Evolutionary conservation across 2,797 vertebrate species (phyloP).

Genomic region (Momotus momota): DNA sequence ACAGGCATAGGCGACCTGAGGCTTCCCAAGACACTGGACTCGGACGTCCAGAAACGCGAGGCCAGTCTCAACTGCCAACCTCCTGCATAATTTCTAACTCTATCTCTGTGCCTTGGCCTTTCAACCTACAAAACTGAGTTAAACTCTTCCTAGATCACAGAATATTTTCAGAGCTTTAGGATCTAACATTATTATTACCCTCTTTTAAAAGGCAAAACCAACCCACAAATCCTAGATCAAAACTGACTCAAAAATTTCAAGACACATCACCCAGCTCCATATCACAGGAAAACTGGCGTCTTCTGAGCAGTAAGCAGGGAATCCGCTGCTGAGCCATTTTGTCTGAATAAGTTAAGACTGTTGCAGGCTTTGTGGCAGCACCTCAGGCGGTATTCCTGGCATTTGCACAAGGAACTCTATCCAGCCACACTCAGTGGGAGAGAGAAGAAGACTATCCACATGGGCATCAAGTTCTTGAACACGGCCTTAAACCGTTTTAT

Average conservation of each 20-base stretch:
- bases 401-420: background rate
- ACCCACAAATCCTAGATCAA: background rate
- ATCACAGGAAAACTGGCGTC: background rate
- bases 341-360: too few species aligned
- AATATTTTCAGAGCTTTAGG: background rate
- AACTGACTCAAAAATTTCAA: background rate
- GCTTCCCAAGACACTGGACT: background rate
- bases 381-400: background rate
- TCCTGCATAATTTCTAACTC: background rate
- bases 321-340: background rate
- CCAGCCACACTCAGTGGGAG: background rate
- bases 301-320: background rate
- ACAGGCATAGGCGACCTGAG: background rate
- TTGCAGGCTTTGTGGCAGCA: background rate
- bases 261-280: background rate
- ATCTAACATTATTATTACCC: background rate
- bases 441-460: background rate
- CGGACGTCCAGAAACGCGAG: background rate
- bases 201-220: background rate
- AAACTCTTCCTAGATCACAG: background rate
- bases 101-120: background rate
- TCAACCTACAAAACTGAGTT: background rate
- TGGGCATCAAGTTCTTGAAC: background rate
- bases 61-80: background rate
- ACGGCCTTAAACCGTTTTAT: background rate